These are phyloP conservation scores for Microtus pennsylvanicus DNA, from an alignment of 2,113 vertebrate species.

Conservation along the genomic window DNA sequence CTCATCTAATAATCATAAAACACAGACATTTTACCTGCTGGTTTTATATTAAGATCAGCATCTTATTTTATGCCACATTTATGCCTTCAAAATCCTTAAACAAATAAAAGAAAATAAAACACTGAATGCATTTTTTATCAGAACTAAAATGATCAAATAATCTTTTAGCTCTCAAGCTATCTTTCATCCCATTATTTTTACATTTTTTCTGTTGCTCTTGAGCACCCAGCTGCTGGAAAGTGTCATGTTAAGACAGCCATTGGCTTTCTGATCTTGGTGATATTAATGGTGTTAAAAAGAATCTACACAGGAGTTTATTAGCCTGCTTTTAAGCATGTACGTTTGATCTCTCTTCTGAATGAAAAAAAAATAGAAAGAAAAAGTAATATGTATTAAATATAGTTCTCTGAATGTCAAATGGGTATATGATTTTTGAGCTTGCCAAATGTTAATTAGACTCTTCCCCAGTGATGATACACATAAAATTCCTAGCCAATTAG, in stretches of 20 bases:
- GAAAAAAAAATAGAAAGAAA: conserved; percentile 80
- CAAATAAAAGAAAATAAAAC: conserved; percentile 81
- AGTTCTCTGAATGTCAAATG: conserved; percentile 86
- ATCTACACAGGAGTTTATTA: conserved; percentile 88
- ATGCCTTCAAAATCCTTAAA: conserved; percentile 68
- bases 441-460: conserved; percentile 89
- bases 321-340: conserved; percentile 79
- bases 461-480: conserved; percentile 82
- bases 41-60: conserved; percentile 37
- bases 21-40: neutral
- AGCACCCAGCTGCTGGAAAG: conserved; percentile 84
- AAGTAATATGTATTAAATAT: conserved; percentile 75
- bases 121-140: conserved; percentile 77
- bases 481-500: conserved; percentile 86
- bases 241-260: conserved; percentile 85
- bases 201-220: conserved; percentile 78
- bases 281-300: conserved; percentile 88
- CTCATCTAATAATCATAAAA: conserved; percentile 14
- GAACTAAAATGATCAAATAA: conserved; percentile 84
- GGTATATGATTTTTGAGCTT: conserved; percentile 84
- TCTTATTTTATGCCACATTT: conserved; percentile 40
- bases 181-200: conserved; percentile 79
- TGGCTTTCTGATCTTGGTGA: conserved; percentile 85
- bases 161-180: conserved; percentile 79
- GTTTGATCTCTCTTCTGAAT: conserved; percentile 86